Base-by-base conservation (phyloP, 2,888 invertebrate genomes). In the Pemphredon lugubris region DNA sequence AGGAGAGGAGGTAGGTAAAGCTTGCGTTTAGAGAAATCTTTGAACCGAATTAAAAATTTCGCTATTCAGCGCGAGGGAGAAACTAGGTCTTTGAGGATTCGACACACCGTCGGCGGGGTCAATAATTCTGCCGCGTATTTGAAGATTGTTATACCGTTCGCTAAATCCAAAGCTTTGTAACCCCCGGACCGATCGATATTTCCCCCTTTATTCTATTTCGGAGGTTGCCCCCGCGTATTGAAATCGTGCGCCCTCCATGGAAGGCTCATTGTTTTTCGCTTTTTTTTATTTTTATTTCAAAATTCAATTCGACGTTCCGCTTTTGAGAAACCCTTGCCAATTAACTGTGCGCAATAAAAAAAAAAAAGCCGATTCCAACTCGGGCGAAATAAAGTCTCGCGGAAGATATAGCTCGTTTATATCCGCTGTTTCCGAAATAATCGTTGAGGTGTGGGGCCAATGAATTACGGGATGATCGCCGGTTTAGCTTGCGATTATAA, bases 11-110 rank as follows among this genome's bases (percentile, higher is more conserved):
- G 14, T 7, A 13, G 21, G n/a, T 9, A 32, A 16, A 40, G 55
- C 63, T 64, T 48, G 40, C 53, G 40, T 66, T 66, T 40, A 55
- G 55, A 48, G 26, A 7, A 18, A 7, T 26, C 16, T 48, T 42
- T n/a, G 55, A 67, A 67, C 57, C 48, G 50, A 54, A 55, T 67
- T 64, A 37, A 23, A 55, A 48, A 67, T 67, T 48, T 55, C 30
- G 45, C 13, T 18, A 50, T 44, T 34, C 34, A 13, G 37, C 48
- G 7, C 7, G 18, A n/a, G n/a, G n/a, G n/a, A n/a, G 39, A 26
- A 30, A 32, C 11, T 16, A 4, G 21, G 21, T 30, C 18, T 14
- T 13, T 6, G 30, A 51, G 32, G 30, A 42, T 42, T 51, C 50
- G 20, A 37, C 21, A 48, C 37, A 45, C 55, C 30, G 45, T 32